Base-by-base conservation (phyloP, 2,113 vertebrate genomes). In the Boleophthalmus pectinirostris region DNA sequence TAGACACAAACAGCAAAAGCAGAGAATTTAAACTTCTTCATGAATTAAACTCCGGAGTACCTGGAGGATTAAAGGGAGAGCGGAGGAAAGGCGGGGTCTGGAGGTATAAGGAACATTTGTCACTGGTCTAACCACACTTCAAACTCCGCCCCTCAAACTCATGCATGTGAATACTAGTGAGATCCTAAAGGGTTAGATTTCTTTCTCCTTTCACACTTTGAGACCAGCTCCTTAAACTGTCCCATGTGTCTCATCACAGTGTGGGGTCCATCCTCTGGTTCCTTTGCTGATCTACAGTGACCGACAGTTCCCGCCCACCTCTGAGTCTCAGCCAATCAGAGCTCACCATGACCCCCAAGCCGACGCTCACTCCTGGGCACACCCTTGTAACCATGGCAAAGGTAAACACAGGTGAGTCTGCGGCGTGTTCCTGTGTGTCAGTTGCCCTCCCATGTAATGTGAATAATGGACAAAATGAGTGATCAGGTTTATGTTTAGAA, bases 231-330 rank as follows among this genome's bases (percentile, higher is more conserved):
- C 10, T 12, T 57, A 11, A 23, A 56, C 20, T 13, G 21, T 23
- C 16, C 9, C 13, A 45, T 33, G 45, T 2, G 0, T 46, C 13
- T 74, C 16, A 20, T 38, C 43, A 6, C 79, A 82, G 81, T 25
- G 14, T 0, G 78, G 74, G 24, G 2, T 85, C 79, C 86, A 86
- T 77, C 88, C 83, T 70, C 83, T 89, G 1, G 20, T 86, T 3
- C 83, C 85, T 14, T 83, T 86, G 51, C 80, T 87, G 51, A 95
- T 96, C 92, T 97, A 82, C 82, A 85, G 81, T 24, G 46, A 83
- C 81, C 73, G 25, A 65, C 82, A 74, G 68, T 24, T 89, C 51
- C 79, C 82, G 1, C 47, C 65, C 0, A 60, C 66, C 61, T 6
- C 76, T 0, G 80, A 61, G 0, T 77, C 75, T 77, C 85, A 70